Percentiles rank a stretch among this genome's conserved stretches.
phyloP scores from a whole-genome alignment of 2,888 invertebrate species.

The Cryptosula pallasiana region DNA sequence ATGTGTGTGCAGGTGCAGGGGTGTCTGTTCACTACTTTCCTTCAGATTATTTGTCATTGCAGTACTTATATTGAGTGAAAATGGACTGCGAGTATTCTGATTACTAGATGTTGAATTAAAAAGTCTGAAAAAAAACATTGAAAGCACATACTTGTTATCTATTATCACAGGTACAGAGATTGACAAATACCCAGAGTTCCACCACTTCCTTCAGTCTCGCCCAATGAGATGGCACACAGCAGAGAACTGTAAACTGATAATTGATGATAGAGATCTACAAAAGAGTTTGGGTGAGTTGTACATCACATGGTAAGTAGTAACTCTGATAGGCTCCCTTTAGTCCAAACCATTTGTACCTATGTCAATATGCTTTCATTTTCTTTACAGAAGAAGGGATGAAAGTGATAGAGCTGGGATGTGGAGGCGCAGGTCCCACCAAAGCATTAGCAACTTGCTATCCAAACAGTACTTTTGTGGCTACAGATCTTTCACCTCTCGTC shows the following conservation, averaged over 20 bases:
- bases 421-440: background rate
- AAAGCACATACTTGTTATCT: no score
- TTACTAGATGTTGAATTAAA: no score
- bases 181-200: background rate
- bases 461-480: background rate
- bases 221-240: background rate
- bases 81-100: no score
- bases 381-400: background rate
- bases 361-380: no score
- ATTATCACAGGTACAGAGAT: constrained; percentile 1
- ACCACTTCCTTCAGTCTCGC: background rate
- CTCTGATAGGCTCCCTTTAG: background rate
- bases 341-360: no score
- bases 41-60: no score
- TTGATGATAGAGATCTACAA: background rate
- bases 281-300: background rate
- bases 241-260: background rate
- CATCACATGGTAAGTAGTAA: background rate
- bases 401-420: constrained; percentile 7
- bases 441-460: background rate
- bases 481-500: background rate
- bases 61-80: no score
- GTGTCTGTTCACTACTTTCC: no score
- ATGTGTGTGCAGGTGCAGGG: no score
- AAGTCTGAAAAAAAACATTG: no score